Evolutionary conservation across 1,140 invertebrate genomes (phyloP), one percentile per base, ranked within the genome.

Genomic region (Lethocerus indicus): DNA sequence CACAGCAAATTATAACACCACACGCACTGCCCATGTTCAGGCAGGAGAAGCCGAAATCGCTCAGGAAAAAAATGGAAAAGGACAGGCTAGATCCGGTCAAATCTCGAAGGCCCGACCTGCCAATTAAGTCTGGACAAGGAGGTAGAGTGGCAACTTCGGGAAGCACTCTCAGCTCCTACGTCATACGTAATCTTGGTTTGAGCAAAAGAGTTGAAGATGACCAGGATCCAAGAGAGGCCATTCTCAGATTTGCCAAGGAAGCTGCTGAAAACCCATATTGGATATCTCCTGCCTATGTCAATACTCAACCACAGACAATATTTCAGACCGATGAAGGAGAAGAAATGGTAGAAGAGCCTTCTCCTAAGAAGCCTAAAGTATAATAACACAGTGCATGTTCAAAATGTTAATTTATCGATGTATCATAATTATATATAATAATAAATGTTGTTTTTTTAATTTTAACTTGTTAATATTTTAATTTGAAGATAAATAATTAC

Each of bases 211-310:
- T 94, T 18, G 83, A 95, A 56, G 89, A 94, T 59, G 92, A 96
- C 66, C 87, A 94, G 59, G 92, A 98, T 73, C 92, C 95, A 0
- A 73, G 95, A 47, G 89, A 92, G 59, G 93, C 93, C 5, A 94
- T 99, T 59, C 68, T 98, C n/a, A 84, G 90, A 55, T 95, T 84
- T 68, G 94, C 94, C 0, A 92, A 98, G 64, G 91, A 93, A 25
- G 94, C 95, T 0, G 91, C 77, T 43, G 87, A 96, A 63, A 92
- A 98, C 75, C 95, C 95, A 0, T 94, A 91, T 56, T 84, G 78
- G 76, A 69, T 80, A 18, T 63, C 72, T 4, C 77, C 76, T 35
- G 76, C 76, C 3, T 79, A 79, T 59, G 58, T 59, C 41, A 66
- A 66, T 45, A 76, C 71, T 39, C 74, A 76, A 54, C 75, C 75